A percentile compares a stretch with the other conserved stretches of the same genome.
Conservation (phyloP, 2,113 vertebrate genomes). For the Lepisosteus osseus region DNA sequence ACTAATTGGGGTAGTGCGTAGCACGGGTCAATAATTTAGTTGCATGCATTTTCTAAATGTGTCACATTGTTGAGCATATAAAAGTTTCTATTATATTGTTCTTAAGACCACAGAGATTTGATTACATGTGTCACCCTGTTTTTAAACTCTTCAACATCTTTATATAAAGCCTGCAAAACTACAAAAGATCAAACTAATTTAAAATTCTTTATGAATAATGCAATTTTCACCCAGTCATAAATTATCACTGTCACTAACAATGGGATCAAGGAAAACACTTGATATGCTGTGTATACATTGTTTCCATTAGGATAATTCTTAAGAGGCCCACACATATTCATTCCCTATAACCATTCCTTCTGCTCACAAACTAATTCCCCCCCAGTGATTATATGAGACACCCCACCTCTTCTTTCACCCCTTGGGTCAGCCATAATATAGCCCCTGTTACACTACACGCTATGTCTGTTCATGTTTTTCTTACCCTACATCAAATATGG, state of each 20-base stretch:
- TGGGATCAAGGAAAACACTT: constrained; percentile 48
- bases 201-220: constrained; percentile 17
- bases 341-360: no score
- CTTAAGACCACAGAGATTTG: not conserved
- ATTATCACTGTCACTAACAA: constrained; percentile 47
- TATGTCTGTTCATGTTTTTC: constrained; percentile 36
- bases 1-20: no score
- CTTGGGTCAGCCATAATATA: constrained; percentile 24
- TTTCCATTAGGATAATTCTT: constrained; percentile 48
- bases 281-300: constrained; percentile 49
- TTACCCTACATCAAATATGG: constrained; percentile 25
- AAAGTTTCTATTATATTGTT: no score
- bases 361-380: not conserved
- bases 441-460: constrained; percentile 39
- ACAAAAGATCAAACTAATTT: constrained; percentile 30
- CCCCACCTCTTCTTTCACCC: constrained; percentile 19
- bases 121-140: constrained; percentile 16
- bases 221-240: constrained; percentile 9
- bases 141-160: constrained; percentile 11
- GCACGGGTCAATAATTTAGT: no score
- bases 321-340: constrained; percentile 7
- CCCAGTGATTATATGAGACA: not conserved
- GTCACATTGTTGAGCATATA: no score
- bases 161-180: constrained; percentile 33
- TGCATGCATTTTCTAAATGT: no score